Evolutionary conservation across 2,113 vertebrate genomes (phyloP), one percentile per base, ranked within the genome.

Genomic region (Plecturocebus donacophilus): DNA sequence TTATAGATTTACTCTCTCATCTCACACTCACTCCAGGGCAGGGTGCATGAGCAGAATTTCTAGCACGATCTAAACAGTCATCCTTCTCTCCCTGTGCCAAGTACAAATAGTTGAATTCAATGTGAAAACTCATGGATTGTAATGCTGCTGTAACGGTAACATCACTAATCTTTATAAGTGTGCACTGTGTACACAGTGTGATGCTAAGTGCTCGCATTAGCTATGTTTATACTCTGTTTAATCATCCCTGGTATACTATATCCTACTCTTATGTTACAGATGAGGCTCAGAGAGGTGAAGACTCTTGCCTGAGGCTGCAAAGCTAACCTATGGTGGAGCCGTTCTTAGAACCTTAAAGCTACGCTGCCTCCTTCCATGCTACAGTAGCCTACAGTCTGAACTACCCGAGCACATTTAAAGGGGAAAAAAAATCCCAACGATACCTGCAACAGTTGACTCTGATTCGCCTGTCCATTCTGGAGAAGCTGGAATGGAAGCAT

Each of bases 371-470:
- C 75, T 30, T 11, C 70, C n/a, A 1, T 0, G 30, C 45, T 23
- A 35, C 7, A 81, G 61, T 35, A 56, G 42, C 27, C 20, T 2
- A 2, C 11, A 14, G 25, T 20, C 38, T 35, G 19, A 89, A 45
- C 14, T 42, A 32, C 49, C 40, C n/a, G 5, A 23, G 45, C 71
- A 45, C 49, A 25, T 35, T 45, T 2, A 58, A 84, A 61, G 32
- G 47, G 42, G 27, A 40, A 40, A 42, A 38, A 95, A 19, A 61
- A 47, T 75, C 20, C 68, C 35, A 3, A 88, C 16, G 0, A n/a
- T 99, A 99, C 99, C 99, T 99, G 98, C 81, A 91, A 52, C 10
- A 11, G 97, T 94, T 35, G 97, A 92, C 95, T 97, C 94, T 49
- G 98, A 87, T 2, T 96, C 86, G 0, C 97, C 95, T 25, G 97